Evolutionary conservation across 2,113 vertebrate genomes (phyloP).

Genomic region (Takifugu bimaculatus): DNA sequence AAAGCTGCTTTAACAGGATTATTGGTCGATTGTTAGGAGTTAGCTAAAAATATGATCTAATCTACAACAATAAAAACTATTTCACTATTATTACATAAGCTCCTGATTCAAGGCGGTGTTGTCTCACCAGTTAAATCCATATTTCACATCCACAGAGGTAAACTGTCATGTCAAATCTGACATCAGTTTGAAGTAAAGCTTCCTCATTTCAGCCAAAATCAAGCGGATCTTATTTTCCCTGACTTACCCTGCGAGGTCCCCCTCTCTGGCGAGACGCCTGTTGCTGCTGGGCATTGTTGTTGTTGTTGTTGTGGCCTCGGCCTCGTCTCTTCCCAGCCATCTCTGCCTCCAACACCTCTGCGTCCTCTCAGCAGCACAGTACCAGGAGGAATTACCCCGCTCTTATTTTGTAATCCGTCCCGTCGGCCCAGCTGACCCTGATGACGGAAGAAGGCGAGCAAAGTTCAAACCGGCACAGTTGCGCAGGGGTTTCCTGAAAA

Average conservation of each 20-base stretch:
- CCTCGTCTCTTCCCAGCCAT: slow-evolving; percentile 68
- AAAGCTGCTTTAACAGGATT: too few relatives aligned
- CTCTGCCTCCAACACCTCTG: neutral
- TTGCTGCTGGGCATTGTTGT: slow-evolving; percentile 34
- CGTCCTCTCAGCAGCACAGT: slow-evolving; percentile 17
- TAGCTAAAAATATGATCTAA: neutral
- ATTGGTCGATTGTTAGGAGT: too few relatives aligned
- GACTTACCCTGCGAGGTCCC: slow-evolving; percentile 33
- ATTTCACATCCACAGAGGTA: too few relatives aligned
- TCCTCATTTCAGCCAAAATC: too few relatives aligned
- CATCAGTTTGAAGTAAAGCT: neutral
- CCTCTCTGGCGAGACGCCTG: slow-evolving; percentile 30
- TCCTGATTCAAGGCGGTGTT: neutral
- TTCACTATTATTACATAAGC: slow-evolving; percentile 8
- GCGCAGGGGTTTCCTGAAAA: slow-evolving; percentile 7
- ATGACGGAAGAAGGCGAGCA: slow-evolving; percentile 59
- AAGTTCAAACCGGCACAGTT: slow-evolving; percentile 58
- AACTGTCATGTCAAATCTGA: neutral
- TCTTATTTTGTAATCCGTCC: slow-evolving; percentile 20
- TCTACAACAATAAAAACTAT: neutral
- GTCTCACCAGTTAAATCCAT: slow-evolving; percentile 1
- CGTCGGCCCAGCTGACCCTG: slow-evolving; percentile 41
- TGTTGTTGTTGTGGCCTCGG: slow-evolving; percentile 29
- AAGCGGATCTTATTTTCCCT: neutral
- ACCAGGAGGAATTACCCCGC: slow-evolving; percentile 6